Percentiles rank a stretch among this genome's conserved stretches.
Evolutionary conservation across 2,888 invertebrate genomes (phyloP).

Genomic region (Monoplex corrugatus): DNA sequence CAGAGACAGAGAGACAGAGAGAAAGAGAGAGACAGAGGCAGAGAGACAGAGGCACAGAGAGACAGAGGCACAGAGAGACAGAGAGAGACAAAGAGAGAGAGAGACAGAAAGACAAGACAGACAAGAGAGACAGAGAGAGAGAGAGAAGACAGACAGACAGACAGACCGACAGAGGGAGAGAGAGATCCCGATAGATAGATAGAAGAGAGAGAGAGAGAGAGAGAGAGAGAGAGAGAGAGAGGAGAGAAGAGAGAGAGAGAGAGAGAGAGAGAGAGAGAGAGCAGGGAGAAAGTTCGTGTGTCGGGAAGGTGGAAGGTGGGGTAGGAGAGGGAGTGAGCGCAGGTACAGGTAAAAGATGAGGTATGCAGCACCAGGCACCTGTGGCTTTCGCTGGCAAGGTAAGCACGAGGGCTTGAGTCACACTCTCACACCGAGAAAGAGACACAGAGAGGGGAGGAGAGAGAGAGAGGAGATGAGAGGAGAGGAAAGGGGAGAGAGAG

Average conservation of each 20-base stretch:
- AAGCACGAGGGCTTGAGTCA: too few relatives aligned
- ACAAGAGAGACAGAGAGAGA: background rate
- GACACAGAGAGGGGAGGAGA: background rate
- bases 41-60: background rate
- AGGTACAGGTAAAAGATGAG: too few relatives aligned
- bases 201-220: background rate
- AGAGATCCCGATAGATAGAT: background rate
- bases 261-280: background rate
- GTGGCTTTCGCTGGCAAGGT: too few relatives aligned
- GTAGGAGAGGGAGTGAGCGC: too few relatives aligned
- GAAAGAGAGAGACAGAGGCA: background rate
- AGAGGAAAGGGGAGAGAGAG: background rate
- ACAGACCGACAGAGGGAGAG: background rate
- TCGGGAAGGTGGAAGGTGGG: too few relatives aligned
- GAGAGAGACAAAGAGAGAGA: background rate
- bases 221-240: conserved; percentile 1
- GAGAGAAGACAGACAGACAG: background rate
- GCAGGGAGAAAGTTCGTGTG: too few relatives aligned
- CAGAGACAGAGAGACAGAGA: background rate
- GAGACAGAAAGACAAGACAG: too few relatives aligned
- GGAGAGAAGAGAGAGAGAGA: background rate
- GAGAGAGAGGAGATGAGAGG: background rate
- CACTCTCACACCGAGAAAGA: too few relatives aligned
- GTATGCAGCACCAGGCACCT: too few relatives aligned
- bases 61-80: background rate